These are phyloP conservation scores for Phylloscopus whistleri DNA, from an alignment of 2,113 vertebrate genomes.

Conservation along the genomic window DNA sequence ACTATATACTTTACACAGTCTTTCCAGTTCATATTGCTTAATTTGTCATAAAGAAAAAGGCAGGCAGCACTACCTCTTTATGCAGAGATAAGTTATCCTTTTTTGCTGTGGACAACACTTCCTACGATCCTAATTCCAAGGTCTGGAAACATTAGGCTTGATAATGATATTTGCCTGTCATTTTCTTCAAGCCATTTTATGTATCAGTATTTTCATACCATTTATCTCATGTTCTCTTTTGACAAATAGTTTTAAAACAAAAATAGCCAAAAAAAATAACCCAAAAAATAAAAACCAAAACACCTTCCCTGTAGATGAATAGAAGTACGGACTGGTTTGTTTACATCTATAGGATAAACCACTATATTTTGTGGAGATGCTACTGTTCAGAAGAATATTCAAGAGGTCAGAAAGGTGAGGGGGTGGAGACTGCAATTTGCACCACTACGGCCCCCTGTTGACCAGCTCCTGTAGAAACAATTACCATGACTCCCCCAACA, in stretches of 20 bases:
- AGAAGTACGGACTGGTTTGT: background rate
- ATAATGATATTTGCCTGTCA: background rate
- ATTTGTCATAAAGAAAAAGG: background rate
- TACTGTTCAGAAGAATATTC: background rate
- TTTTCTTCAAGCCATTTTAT: background rate
- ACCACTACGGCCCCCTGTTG: background rate
- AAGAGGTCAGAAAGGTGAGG: background rate
- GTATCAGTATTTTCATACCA: background rate
- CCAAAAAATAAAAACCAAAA: background rate
- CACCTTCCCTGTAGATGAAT: background rate
- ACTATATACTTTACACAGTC: background rate
- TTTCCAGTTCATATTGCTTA: background rate
- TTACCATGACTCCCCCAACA: background rate
- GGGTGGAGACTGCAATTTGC: background rate
- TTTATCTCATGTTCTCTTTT: background rate
- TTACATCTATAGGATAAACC: background rate
- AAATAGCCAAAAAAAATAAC: background rate
- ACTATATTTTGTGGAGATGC: background rate
- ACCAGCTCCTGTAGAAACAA: background rate
- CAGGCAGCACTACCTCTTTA: background rate
- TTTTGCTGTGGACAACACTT: background rate
- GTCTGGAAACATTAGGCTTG: background rate
- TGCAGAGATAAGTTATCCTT: background rate
- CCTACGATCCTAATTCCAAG: background rate
- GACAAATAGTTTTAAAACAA: background rate